These are phyloP conservation scores for Caranx melampygus DNA, from an alignment of 2,113 vertebrate genomes.

Conservation along the genomic window DNA sequence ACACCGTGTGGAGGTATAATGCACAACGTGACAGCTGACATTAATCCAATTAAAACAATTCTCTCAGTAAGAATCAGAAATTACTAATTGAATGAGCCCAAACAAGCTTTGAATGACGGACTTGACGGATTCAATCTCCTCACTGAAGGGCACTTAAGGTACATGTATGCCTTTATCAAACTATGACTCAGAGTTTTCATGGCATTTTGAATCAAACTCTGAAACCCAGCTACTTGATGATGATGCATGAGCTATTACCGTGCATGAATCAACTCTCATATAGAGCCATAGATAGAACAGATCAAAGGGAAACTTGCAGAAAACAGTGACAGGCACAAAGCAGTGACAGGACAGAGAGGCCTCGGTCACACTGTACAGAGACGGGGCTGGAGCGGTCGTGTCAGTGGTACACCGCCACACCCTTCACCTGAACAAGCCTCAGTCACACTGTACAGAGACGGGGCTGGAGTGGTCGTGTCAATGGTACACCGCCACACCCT, in stretches of 20 bases:
- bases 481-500: too few relatives aligned
- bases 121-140: constrained; percentile 5
- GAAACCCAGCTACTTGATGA: constrained; percentile 30
- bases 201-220: constrained; percentile 23
- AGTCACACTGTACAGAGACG: too few relatives aligned
- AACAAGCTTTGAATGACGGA: constrained; percentile 30
- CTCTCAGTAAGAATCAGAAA: not conserved
- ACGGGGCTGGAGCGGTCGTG: too few relatives aligned
- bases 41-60: constrained; percentile 32
- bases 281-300: constrained; percentile 4
- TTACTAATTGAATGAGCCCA: constrained; percentile 22
- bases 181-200: constrained; percentile 27
- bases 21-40: not conserved
- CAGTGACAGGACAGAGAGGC: not conserved
- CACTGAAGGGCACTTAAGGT: constrained; percentile 25
- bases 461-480: too few relatives aligned
- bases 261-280: constrained; percentile 24
- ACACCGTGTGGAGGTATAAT: constrained; percentile 7
- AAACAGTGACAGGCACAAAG: constrained; percentile 1
- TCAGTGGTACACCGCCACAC: too few relatives aligned
- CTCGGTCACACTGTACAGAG: too few relatives aligned
- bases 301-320: constrained; percentile 15
- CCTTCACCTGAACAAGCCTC: too few relatives aligned
- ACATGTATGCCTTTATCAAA: constrained; percentile 14
- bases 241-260: constrained; percentile 23